phyloP scores from a whole-genome alignment of 2,888 invertebrate species.

The Sycophila texana region DNA sequence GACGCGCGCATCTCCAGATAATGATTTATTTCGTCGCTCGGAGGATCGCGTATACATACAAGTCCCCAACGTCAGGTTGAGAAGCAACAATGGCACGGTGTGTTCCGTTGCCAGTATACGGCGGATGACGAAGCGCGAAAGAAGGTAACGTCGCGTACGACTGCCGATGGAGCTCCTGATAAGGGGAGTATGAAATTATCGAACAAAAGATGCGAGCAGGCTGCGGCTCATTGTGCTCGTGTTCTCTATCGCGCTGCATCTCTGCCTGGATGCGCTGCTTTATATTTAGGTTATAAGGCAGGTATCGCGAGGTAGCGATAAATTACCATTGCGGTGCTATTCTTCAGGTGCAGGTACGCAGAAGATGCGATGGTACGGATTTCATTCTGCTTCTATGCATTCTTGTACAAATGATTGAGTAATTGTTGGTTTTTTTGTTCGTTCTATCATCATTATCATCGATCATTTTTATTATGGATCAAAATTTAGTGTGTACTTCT shows the following conservation, averaged over 20 bases:
- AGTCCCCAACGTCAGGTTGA: background rate
- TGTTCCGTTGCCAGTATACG: too few species aligned
- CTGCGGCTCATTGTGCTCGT: background rate
- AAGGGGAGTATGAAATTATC: background rate
- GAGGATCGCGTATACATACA: constrained; percentile 3
- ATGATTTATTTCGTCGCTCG: constrained; percentile 34
- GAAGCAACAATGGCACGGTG: too few species aligned
- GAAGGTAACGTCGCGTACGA: background rate
- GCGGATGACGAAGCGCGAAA: background rate
- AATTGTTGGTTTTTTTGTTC: too few species aligned
- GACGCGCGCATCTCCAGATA: background rate
- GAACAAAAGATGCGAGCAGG: background rate
- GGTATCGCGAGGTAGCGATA: background rate
- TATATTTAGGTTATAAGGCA: background rate
- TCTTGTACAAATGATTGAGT: too few species aligned
- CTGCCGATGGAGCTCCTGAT: background rate
- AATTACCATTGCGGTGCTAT: background rate
- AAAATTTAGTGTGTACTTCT: too few species aligned
- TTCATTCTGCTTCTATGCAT: too few species aligned
- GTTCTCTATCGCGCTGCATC: background rate
- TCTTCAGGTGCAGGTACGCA: too few species aligned
- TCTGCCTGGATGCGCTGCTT: background rate
- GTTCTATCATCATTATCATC: too few species aligned
- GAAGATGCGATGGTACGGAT: too few species aligned
- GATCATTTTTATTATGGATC: too few species aligned